These are phyloP conservation scores for Yponomeuta cagnagella DNA, from an alignment of 2,888 invertebrate species.

Conservation along the genomic window DNA sequence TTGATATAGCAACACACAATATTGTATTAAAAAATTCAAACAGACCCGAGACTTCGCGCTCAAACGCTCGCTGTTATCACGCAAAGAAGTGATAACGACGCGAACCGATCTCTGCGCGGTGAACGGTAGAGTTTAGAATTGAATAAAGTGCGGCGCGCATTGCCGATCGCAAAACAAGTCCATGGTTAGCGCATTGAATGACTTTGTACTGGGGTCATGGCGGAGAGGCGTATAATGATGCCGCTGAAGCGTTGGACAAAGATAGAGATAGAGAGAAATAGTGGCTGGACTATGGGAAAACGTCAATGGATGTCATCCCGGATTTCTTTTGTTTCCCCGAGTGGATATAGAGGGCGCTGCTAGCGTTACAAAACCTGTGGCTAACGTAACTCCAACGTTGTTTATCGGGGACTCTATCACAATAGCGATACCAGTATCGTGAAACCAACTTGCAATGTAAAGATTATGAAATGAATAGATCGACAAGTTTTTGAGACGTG, in stretches of 20 bases:
- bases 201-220: slow-evolving; percentile 47
- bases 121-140: slow-evolving; percentile 40
- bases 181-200: slow-evolving; percentile 52
- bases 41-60: slow-evolving; percentile 12
- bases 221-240: slow-evolving; percentile 22
- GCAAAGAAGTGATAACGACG: slow-evolving; percentile 53
- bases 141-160: slow-evolving; percentile 26
- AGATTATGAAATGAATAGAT: neutral
- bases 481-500: neutral
- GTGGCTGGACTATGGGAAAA: neutral
- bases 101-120: slow-evolving; percentile 37
- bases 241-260: slow-evolving; percentile 10
- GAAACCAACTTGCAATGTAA: neutral
- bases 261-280: neutral
- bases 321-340: neutral
- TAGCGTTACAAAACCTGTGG: slow-evolving; percentile 3
- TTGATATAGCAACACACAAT: slow-evolving; percentile 10
- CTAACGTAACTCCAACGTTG: neutral
- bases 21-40: slow-evolving; percentile 2
- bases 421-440: neutral
- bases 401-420: neutral
- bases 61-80: slow-evolving; percentile 15
- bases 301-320: neutral
- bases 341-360: slow-evolving; percentile 6
- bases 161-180: slow-evolving; percentile 53